Base-by-base conservation (phyloP, 1,140 invertebrate genomes). In the Scaptomyza graminum region DNA sequence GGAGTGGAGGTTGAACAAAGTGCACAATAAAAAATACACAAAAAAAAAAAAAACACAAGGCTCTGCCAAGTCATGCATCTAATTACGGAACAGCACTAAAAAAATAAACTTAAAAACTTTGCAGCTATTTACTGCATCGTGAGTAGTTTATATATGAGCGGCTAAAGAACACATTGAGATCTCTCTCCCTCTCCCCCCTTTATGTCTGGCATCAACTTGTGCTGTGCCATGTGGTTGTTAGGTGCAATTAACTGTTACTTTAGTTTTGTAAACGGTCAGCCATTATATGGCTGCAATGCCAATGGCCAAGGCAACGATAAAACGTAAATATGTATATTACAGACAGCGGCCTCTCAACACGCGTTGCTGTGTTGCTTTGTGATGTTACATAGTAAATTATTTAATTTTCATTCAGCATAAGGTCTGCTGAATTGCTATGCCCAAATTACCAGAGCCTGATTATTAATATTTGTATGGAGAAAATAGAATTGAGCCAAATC, bases 41-140 rank as follows among this genome's bases (percentile, higher is more conserved):
- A 61, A 74, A 79, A 22, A 18, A 7, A 3, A 69, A 79, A 50
- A 61, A 74, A 79, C 70, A 81, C 43, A 82, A 83, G 57, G 52
- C 66, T 60, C 66, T 88, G 82, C 71, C 75, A 87, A 87, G 82
- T 87, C 83, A 87, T 87, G 82, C 78, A 87, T 87, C 83, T 87
- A 82, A 87, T 87, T 87, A 87, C 82, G 78, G 70, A 56, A 52
- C 72, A 71, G 74, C 74, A 77, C 65, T 55, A 76, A 74, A 68
- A 71, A 52, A 78, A 68, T 50, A 60, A 44, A 63, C 65, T 57
- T 51, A 39, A 74, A 76, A 74, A 76, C 71, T 68, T 74, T 47
- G 60, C 70, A 75, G 76, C 74, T 64, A 82, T 74, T 74, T 69
- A 74, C 73, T 69, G 55, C 64, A 63, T 13, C 34, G 37, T 61